Base-by-base conservation (phyloP, 2,888 invertebrate genomes). In the Harpalus rufipes region DNA sequence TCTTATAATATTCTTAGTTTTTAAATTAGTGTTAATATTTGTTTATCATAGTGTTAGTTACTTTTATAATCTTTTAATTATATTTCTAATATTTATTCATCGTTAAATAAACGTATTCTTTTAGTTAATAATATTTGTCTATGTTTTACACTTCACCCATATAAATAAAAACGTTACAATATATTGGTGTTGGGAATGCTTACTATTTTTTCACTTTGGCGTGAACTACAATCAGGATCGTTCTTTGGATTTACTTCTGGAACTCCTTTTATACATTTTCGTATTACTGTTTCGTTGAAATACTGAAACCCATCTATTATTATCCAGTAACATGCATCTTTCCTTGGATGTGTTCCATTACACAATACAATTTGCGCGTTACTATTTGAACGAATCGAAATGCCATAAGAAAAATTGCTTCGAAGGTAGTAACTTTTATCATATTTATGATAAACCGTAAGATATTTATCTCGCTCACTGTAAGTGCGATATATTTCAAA, bases 351-450 rank as follows among this genome's bases (percentile, higher is more conserved):
- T 18, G 63, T 12, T 68, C 51, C 61, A 58, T 0, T 8, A 65
- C 84, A 84, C 16, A 84, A 56, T 25, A 84, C 39, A 25, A 84
- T 59, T 10, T 84, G 84, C 51, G 78, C 78, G 63, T 78, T 32
- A 12, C 18, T 16, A 4, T 21, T 63, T 32, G 84, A 41, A 16
- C 84, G 63, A 41, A 84, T 51, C 25, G 84, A 84, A 16, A 84
- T 41, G 78, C 78, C 68, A 51, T 65, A 32, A 39, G 14, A 39
- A 80, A 61, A 80, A 16, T 59, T 61, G 3, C 32, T 78, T 16
- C 6, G 25, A 12, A 61, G 59, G 39, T 41, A 10, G 41, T 80
- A 61, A 1, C 10, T 39, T 41, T 61, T 61, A 7, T 61, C 14
- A 12, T 80, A 80, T 41, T 32, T 39, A 51, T 18, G 80, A 10